Percentiles rank a stretch among this genome's conserved stretches.
Conservation (phyloP, 1,140 invertebrate species). For the Pectinophora gossypiella region DNA sequence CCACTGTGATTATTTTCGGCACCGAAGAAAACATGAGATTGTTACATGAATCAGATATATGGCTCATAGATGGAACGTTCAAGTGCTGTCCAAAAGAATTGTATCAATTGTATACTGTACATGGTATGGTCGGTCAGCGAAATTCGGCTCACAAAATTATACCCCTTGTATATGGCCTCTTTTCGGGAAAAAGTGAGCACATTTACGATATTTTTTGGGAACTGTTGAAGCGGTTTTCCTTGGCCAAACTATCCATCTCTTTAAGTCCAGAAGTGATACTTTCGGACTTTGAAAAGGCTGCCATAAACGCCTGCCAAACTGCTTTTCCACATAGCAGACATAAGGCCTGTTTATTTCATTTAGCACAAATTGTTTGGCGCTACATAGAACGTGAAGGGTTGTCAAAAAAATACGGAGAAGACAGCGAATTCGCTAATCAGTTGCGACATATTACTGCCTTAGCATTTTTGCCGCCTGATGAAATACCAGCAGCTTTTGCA, state of each 20-base stretch:
- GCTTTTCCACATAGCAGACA: background rate
- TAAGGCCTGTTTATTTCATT: slow-evolving; percentile 5
- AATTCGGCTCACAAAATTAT: slow-evolving; percentile 1
- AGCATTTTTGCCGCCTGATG: background rate
- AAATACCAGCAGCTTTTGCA: slow-evolving; percentile 1
- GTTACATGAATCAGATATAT: background rate
- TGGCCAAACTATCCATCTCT: background rate
- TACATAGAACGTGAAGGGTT: background rate
- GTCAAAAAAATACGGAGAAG: background rate
- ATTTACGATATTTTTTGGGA: slow-evolving; percentile 1
- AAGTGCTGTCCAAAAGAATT: background rate
- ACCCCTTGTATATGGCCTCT: slow-evolving; percentile 2
- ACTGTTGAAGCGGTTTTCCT: background rate
- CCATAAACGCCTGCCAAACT: background rate
- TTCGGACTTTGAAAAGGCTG: slow-evolving; percentile 1
- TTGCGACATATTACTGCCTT: slow-evolving; percentile 1
- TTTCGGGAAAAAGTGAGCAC: background rate
- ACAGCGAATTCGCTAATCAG: background rate
- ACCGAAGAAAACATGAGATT: slow-evolving; percentile 6
- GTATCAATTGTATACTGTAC: slow-evolving; percentile 4
- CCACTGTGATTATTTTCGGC: background rate
- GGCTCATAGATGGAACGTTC: slow-evolving; percentile 5
- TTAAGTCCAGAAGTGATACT: background rate
- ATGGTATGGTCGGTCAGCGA: background rate
- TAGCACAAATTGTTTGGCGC: background rate